Percentiles rank a stretch among this genome's conserved stretches.
These are phyloP conservation scores for Habropoda laboriosa DNA, from an alignment of 1,140 invertebrate species.

Conservation along the genomic window DNA sequence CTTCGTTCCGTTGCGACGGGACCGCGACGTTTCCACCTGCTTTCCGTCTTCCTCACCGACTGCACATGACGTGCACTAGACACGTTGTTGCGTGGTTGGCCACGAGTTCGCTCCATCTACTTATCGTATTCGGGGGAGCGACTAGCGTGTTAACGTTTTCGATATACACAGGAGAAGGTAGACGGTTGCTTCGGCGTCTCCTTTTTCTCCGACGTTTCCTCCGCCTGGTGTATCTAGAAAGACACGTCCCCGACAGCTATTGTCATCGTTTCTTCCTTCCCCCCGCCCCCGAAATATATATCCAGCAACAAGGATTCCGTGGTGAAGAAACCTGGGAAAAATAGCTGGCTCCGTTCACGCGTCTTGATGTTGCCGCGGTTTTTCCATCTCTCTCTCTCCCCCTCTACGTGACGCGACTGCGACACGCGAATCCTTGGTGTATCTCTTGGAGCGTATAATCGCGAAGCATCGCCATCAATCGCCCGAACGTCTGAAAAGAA, in stretches of 20 bases:
- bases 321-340: background rate
- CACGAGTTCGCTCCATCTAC: slow-evolving; percentile 19
- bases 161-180: too few relatives aligned
- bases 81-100: slow-evolving; percentile 31
- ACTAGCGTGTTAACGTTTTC: background rate
- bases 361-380: background rate
- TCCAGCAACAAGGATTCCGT: background rate
- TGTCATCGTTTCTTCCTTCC: background rate
- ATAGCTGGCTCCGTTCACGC: background rate
- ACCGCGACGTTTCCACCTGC: too few relatives aligned
- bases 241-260: background rate
- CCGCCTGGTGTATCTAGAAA: too few relatives aligned
- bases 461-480: background rate
- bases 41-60: slow-evolving; percentile 44
- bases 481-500: background rate
- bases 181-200: too few relatives aligned
- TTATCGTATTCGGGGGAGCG: background rate
- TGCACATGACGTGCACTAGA: slow-evolving; percentile 41
- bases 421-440: background rate
- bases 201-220: too few relatives aligned
- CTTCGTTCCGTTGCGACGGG: too few relatives aligned
- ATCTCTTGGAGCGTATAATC: slow-evolving; percentile 5
- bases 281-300: background rate
- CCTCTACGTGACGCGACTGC: slow-evolving; percentile 18
- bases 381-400: too few relatives aligned